Evolutionary conservation across 1,140 invertebrate species (phyloP).

Genomic region (Drosophila nannoptera): DNA sequence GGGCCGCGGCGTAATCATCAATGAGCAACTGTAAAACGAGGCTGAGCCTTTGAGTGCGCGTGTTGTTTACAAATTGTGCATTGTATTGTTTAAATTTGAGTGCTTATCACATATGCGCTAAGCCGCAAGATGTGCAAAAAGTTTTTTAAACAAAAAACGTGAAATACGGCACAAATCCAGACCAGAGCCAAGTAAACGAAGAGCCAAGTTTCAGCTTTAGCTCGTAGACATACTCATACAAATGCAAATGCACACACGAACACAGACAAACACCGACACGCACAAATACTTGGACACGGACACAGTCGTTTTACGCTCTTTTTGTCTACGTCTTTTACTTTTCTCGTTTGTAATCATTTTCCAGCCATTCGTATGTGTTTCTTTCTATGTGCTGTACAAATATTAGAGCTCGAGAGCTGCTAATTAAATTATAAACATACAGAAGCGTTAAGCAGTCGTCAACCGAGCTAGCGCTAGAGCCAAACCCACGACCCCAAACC

Average conservation of each 20-base stretch:
- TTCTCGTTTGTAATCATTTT: conserved; percentile 77
- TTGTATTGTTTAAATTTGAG: conserved; percentile 40
- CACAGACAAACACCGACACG: conserved; percentile 24
- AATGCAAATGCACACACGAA: conserved; percentile 37
- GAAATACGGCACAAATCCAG: conserved; percentile 23
- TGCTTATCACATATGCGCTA: conserved; percentile 26
- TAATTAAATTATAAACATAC: conserved; percentile 78
- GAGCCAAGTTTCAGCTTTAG: conserved; percentile 24
- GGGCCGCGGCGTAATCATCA: conserved; percentile 66
- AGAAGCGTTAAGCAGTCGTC: conserved; percentile 62
- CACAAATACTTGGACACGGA: conserved; percentile 25
- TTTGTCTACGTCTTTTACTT: conserved; percentile 76
- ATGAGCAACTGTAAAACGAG: conserved; percentile 62
- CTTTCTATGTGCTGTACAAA: conserved; percentile 67
- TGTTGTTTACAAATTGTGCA: conserved; percentile 65
- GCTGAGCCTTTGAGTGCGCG: conserved; percentile 53
- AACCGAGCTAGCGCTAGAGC: conserved; percentile 33
- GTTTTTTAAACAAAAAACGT: not conserved
- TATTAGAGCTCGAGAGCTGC: conserved; percentile 75
- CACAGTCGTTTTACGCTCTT: conserved; percentile 59
- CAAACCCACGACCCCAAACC: conserved; percentile 48
- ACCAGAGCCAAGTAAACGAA: conserved; percentile 44
- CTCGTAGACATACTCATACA: conserved; percentile 36
- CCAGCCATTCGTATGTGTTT: conserved; percentile 70
- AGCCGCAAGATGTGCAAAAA: conserved; percentile 48